phyloP scores from a whole-genome alignment of 2,113 vertebrate genomes.

The Odocoileus virginianus region DNA sequence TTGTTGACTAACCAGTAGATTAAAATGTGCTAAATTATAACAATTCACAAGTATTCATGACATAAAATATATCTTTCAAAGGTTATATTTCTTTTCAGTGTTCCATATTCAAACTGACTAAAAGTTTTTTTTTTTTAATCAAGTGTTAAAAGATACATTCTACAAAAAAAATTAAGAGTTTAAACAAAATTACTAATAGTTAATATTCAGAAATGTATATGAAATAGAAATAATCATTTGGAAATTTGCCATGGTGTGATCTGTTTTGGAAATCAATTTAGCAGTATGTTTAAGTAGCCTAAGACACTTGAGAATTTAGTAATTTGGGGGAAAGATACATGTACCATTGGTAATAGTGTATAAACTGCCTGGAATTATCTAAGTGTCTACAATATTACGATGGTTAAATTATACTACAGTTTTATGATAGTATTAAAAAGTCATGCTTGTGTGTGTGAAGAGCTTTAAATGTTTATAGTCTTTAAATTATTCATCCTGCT shows the following conservation, averaged over 20 bases:
- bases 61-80: background rate
- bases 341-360: background rate
- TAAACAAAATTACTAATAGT: background rate
- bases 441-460: background rate
- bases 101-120: background rate
- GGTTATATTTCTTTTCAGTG: background rate
- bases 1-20: background rate
- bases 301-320: background rate
- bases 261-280: background rate
- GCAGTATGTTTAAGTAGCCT: background rate
- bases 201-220: background rate
- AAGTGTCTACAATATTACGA: background rate
- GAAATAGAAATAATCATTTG: background rate
- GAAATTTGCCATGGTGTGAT: background rate
- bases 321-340: background rate
- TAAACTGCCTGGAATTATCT: background rate
- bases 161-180: background rate
- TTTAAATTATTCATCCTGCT: background rate
- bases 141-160: background rate
- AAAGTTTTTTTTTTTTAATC: background rate
- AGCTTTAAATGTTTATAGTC: background rate
- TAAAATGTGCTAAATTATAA: background rate
- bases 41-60: background rate
- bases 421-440: background rate
- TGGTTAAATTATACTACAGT: background rate